phyloP scores from a whole-genome alignment of 2,797 vertebrate genomes.

The Vultur gryphus region DNA sequence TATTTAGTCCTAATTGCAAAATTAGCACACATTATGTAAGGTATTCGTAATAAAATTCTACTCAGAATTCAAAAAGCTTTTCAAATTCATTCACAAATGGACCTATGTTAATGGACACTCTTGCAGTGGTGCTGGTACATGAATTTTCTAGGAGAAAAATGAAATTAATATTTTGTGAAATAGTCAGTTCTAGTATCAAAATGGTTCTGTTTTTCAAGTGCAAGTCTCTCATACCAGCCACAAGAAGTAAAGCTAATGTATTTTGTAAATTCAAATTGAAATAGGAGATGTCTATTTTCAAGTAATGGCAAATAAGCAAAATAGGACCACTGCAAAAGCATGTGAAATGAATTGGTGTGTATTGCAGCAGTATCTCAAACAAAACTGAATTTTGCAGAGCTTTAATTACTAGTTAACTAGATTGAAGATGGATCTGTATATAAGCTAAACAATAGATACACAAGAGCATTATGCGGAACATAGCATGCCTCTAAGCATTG shows the following conservation, averaged over 20 bases:
- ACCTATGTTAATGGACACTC: background rate
- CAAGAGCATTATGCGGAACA: constrained; percentile 43
- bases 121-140: background rate
- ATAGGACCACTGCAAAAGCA: background rate
- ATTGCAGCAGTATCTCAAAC: background rate
- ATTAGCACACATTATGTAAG: background rate
- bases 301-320: background rate
- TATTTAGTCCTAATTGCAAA: background rate
- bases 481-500: constrained; percentile 51
- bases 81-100: background rate
- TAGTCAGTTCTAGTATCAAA: background rate
- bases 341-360: background rate
- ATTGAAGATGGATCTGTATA: constrained; percentile 46
- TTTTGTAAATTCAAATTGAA: background rate
- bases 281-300: background rate
- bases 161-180: background rate
- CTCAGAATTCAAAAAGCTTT: background rate
- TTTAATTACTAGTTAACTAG: constrained; percentile 50
- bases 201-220: background rate
- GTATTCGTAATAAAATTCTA: background rate
- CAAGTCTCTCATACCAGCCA: background rate
- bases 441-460: constrained; percentile 54
- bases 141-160: background rate
- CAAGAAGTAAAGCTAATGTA: background rate
- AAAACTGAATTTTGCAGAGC: constrained; percentile 8